Conservation (phyloP, 2,113 vertebrate species). For the Blennius ocellaris region DNA sequence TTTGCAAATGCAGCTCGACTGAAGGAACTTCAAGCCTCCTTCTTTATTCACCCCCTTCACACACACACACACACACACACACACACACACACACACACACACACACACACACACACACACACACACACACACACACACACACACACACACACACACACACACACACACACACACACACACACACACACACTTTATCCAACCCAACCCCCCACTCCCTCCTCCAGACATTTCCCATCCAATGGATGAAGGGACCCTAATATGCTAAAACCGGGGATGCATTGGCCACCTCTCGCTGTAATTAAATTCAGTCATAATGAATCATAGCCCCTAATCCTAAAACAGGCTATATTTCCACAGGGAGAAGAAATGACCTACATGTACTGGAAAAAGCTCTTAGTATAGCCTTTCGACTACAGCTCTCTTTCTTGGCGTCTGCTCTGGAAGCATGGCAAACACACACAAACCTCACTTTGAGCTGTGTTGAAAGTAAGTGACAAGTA, state of each 20-base stretch:
- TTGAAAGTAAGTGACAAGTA: slow-evolving; percentile 45
- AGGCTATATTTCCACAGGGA: slow-evolving; percentile 74
- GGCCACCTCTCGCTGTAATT: slow-evolving; percentile 76
- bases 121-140: background rate
- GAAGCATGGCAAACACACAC: slow-evolving; percentile 52
- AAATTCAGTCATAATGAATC: slow-evolving; percentile 80
- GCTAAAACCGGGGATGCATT: slow-evolving; percentile 65
- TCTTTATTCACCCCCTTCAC: slow-evolving; percentile 9
- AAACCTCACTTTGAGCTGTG: slow-evolving; percentile 45
- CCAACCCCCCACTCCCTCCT: slow-evolving; percentile 34
- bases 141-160: slow-evolving; percentile 1
- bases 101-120: slow-evolving; percentile 13
- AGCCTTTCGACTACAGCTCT: slow-evolving; percentile 38
- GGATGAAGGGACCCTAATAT: slow-evolving; percentile 69
- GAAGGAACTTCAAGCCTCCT: slow-evolving; percentile 49
- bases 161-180: slow-evolving; percentile 24
- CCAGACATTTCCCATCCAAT: slow-evolving; percentile 51
- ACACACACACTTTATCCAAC: background rate
- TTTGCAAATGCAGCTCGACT: slow-evolving; percentile 45
- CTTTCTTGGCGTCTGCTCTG: slow-evolving; percentile 35
- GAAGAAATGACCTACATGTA: slow-evolving; percentile 77
- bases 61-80: slow-evolving; percentile 22
- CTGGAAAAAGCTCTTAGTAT: slow-evolving; percentile 53
- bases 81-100: background rate
- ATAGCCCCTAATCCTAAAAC: slow-evolving; percentile 76